These are phyloP conservation scores for Macrochelys suwanniensis DNA, from an alignment of 2,797 vertebrate species.

Conservation along the genomic window DNA sequence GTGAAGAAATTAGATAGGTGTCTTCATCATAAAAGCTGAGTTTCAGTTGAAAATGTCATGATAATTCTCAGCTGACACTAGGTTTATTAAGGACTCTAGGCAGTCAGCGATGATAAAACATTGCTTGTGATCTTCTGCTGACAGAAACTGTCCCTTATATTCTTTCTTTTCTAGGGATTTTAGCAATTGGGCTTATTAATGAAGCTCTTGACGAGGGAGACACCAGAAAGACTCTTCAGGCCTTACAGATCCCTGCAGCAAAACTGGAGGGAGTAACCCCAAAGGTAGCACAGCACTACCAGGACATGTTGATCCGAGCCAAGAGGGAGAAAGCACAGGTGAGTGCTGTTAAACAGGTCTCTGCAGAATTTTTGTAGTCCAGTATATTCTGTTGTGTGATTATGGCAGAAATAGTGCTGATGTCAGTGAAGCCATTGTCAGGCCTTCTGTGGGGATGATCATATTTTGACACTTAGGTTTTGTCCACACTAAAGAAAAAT, in stretches of 20 bases:
- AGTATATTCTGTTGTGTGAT: not conserved
- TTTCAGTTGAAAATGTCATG: not conserved
- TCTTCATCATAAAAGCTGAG: not conserved
- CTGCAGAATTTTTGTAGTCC: not conserved
- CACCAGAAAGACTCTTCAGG: slow-evolving; percentile 88
- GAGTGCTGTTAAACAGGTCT: slow-evolving; percentile 47
- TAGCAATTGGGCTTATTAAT: slow-evolving; percentile 95
- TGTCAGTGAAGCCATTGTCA: not conserved
- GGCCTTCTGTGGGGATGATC: not conserved
- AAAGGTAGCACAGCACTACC: slow-evolving; percentile 95
- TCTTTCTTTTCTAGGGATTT: slow-evolving; percentile 86
- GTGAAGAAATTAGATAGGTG: not conserved
- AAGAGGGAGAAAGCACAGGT: slow-evolving; percentile 97
- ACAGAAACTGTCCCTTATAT: not conserved
- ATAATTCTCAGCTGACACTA: not conserved
- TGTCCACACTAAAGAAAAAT: not conserved
- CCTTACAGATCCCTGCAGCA: slow-evolving; percentile 91
- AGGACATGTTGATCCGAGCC: slow-evolving; percentile 92
- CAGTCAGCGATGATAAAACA: not conserved
- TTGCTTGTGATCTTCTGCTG: not conserved
- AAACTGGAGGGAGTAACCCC: slow-evolving; percentile 92
- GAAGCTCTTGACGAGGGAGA: slow-evolving; percentile 96
- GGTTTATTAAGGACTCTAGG: not conserved
- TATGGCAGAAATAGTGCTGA: not conserved
- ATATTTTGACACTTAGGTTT: not conserved